Conservation (phyloP, 2,888 invertebrate species). For the Plagodis dolabraria region DNA sequence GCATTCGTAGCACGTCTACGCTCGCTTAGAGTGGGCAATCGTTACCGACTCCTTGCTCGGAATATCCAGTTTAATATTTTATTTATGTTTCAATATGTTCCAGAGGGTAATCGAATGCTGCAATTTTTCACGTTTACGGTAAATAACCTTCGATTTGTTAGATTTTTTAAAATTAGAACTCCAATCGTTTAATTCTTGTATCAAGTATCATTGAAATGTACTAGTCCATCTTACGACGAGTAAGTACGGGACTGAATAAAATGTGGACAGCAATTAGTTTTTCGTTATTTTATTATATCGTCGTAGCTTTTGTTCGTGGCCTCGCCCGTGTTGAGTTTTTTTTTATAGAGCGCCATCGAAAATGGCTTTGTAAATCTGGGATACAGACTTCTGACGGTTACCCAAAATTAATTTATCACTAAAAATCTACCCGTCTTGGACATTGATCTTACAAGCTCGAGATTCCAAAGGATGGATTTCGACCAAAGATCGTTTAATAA, state of each 20-base stretch:
- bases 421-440: too few species aligned
- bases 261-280: background rate
- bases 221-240: too few species aligned
- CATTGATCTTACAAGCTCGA: too few species aligned
- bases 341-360: background rate
- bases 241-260: too few species aligned
- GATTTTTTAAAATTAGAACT: background rate
- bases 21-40: slow-evolving; percentile 55
- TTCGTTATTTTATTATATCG: background rate
- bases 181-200: background rate
- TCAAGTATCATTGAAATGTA: too few species aligned
- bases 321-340: background rate
- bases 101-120: slow-evolving; percentile 5
- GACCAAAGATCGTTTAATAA: too few species aligned
- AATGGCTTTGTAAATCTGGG: too few species aligned
- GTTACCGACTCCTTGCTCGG: slow-evolving; percentile 41
- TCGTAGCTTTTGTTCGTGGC: background rate
- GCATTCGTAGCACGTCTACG: slow-evolving; percentile 76
- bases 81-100: slow-evolving; percentile 36
- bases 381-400: too few species aligned
- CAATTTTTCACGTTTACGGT: slow-evolving; percentile 10
- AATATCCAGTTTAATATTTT: slow-evolving; percentile 55
- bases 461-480: too few species aligned
- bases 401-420: too few species aligned
- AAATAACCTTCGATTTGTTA: slow-evolving; percentile 3